phyloP scores from a whole-genome alignment of 2,113 vertebrate genomes.

The Labrus mixtus region DNA sequence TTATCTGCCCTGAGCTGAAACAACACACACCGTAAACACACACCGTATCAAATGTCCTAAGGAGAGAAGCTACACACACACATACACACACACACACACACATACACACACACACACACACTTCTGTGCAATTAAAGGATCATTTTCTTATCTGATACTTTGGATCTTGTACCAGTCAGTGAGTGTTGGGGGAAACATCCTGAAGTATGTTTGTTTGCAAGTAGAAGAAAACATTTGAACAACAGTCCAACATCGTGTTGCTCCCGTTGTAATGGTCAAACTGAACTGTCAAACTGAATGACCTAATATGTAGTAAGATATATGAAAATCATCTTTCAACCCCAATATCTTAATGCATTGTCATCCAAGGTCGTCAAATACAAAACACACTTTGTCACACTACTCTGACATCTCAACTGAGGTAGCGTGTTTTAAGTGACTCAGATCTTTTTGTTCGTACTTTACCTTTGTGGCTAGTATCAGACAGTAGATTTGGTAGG shows the following conservation, averaged over 20 bases:
- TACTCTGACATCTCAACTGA: too few relatives aligned
- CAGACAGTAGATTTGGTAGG: too few relatives aligned
- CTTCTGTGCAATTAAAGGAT: slow-evolving; percentile 59
- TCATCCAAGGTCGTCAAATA: too few relatives aligned
- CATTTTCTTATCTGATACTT: slow-evolving; percentile 42
- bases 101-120: slow-evolving; percentile 39
- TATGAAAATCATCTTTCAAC: too few relatives aligned
- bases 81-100: slow-evolving; percentile 11
- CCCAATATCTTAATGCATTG: too few relatives aligned
- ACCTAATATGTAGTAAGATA: too few relatives aligned
- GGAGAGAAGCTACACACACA: slow-evolving; percentile 10
- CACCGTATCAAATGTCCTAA: slow-evolving; percentile 63
- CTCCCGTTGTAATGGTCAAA: too few relatives aligned
- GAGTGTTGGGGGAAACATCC: slow-evolving; percentile 31
- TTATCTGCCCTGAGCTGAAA: slow-evolving; percentile 73
- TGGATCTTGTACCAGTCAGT: slow-evolving; percentile 21
- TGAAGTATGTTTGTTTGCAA: not conserved
- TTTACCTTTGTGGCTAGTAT: too few relatives aligned
- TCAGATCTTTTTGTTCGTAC: too few relatives aligned
- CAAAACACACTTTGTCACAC: too few relatives aligned
- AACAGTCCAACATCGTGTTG: not conserved
- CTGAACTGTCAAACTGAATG: too few relatives aligned
- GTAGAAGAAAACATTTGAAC: not conserved
- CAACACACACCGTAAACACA: slow-evolving; percentile 39
- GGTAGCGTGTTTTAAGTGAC: too few relatives aligned